Evolutionary conservation across 2,888 invertebrate species (phyloP), one percentile per base, ranked within the genome.

Genomic region (Linnaemya vulpina): DNA sequence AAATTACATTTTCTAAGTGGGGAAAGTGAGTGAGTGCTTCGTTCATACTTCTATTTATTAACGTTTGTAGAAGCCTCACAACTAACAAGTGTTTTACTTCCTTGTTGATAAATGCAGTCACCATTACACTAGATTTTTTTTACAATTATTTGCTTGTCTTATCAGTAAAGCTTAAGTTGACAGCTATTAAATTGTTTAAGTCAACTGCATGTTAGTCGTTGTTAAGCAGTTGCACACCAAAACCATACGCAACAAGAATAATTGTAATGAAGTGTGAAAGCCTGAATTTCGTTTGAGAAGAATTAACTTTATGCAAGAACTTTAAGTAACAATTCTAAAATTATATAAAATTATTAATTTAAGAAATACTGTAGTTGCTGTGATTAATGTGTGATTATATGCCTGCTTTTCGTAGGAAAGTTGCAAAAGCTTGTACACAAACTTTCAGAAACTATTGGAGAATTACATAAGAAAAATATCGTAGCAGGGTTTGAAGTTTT

Each of bases 61-160:
- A 67, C 25, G 55, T 40, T 70, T 30, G 43, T n/a, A 70, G 25
- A 55, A 55, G 53, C 25, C 55, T 55, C 25, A 22, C 7, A 70
- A 40, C 3, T n/a, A n/a, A 35, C 13, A 71, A 58, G 25, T 46
- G 30, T 7, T 22, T 9, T 22, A 63, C 17, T 71, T 71, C 58
- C 71, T 71, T 46, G 30, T 71, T 58, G 17, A 15, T 30, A 35
- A 58, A 43, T 55, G 40, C 40, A 25, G 9, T 38, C 3, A 51
- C 0, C 3, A n/a, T 43, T n/a, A n/a, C 30, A 30, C 30, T 30
- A 3, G 30, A 17, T 43, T 30, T 65, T 46, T 38, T 58, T 8
- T 58, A 22, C 11, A 38, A 20, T 53, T 1, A 38, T n/a, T 68
- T 68, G 51, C 13, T 43, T 15, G 22, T 55, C 8, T 58, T 40